A percentile compares a stretch with the other conserved stretches of the same genome.
phyloP scores from a whole-genome alignment of 2,113 vertebrate genomes.

The Loxodonta africana region DNA sequence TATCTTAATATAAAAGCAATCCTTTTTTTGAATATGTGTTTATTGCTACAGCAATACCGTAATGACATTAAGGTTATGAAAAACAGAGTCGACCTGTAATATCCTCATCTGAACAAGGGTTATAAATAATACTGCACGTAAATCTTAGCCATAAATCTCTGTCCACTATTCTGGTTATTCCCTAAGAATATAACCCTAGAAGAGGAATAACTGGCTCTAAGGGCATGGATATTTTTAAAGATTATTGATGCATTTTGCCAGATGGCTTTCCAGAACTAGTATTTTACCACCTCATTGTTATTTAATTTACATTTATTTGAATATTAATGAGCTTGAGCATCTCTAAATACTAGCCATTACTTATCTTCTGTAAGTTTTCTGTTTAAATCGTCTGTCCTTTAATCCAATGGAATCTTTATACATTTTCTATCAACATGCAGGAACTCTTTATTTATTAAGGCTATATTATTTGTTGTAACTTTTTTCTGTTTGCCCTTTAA shows the following conservation, averaged over 20 bases:
- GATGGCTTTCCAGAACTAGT: conserved; percentile 36
- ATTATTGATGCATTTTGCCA: not conserved
- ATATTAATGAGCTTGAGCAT: not conserved
- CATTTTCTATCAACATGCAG: not conserved
- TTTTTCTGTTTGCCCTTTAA: not conserved
- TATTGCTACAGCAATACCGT: conserved; percentile 19
- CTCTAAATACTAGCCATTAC: not conserved
- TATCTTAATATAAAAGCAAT: conserved; percentile 64
- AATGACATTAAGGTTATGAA: conserved; percentile 25
- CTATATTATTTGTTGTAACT: not conserved
- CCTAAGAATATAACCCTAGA: not conserved
- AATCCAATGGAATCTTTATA: not conserved
- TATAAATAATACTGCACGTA: not conserved
- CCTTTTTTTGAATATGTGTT: not conserved
- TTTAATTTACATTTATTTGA: conserved; percentile 46
- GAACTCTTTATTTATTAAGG: conserved; percentile 25
- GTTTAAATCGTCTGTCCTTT: not conserved
- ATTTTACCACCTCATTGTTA: not conserved
- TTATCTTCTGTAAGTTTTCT: not conserved
- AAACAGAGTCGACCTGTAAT: not conserved
- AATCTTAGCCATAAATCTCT: conserved; percentile 32
- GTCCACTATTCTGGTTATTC: conserved; percentile 53
- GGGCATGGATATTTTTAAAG: not conserved
- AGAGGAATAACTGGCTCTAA: not conserved
- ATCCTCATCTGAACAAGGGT: not conserved